Base-by-base conservation (phyloP, 2,888 invertebrate species). In the Tenthredo mesomela region DNA sequence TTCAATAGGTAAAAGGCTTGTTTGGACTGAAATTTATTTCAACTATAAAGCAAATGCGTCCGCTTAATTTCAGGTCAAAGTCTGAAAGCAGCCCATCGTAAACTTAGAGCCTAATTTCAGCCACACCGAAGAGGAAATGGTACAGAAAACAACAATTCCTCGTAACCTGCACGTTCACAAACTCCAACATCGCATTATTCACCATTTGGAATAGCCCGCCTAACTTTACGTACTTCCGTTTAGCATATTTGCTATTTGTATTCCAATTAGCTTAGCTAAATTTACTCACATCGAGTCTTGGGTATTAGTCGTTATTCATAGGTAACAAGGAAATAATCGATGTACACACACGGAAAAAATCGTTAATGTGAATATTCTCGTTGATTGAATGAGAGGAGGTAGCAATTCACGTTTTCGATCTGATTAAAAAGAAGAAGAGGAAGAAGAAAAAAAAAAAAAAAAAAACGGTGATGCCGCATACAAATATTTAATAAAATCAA, bases 181-280 rank as follows among this genome's bases (percentile, higher is more conserved):
- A 40, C 37, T 58, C n/a, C 18, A 50, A 77, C 50, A 21, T 37
- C 61, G 61, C 61, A 58, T 61, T 40, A 61, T 80, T 80, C 37
- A 58, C 40, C 33, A 37, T 80, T 80, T 61, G 40, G 61, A 80
- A 80, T 80, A 40, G 40, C 58, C 58, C 50, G 21, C 58, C 61
- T n/a, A 15, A 18, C 40, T 61, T 37, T n/a, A 40, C 21, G 12
- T 61, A 50, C 37, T 80, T 80, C 80, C 61, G 40, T 40, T 37
- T 80, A 10, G 21, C 80, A 37, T 80, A 61, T 61, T 80, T 80
- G 58, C 80, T 80, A 61, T 80, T 80, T 61, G 80, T 61, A 37
- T 80, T 58, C 58, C 58, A 37, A 58, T 58, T 37, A 40, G n/a
- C 40, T 37, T 29, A 21, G 40, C 58, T 15, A 54, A 54, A 77